Evolutionary conservation across 2,888 invertebrate species (phyloP), one percentile per base, ranked within the genome.

Genomic region (Azorinus chamasolen): DNA sequence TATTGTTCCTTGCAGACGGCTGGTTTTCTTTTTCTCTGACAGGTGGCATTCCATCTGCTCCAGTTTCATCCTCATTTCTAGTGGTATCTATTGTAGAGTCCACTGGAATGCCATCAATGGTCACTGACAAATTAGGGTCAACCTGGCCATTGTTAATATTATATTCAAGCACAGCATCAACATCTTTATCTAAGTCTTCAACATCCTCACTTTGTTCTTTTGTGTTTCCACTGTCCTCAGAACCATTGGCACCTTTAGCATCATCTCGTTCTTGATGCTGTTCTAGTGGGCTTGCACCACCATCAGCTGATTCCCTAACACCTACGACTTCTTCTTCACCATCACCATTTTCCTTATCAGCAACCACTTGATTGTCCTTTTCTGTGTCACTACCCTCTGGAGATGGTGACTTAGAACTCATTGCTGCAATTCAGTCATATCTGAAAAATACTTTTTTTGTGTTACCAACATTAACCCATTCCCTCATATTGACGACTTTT

Each of bases 181-280:
- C 71, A 22, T 79, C 76, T 57, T 79, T 68, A 61, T 70, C 72
- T 39, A 78, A 41, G 64, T 75, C 78, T 51, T 50, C 16, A 51
- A 37, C 39, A 18, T 39, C 65, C 68, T 61, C 50, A 16, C 39
- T 50, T 45, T 66, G 55, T 22, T 70, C 72, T 46, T 72, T 68
- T 27, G 59, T 61, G 22, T 63, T 59, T 20, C 58, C 58, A 62
- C 57, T 61, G 45, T 54, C 45, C 16, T 65, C 61, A 58, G 18
- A 41, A 10, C 32, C 10, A 6, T 32, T 32, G 14, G n/a, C 39
- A 32, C 27, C 43, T 8, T 53, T 59, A 3, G 39, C 58, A 10
- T 16, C 48, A 54, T 64, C 57, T n/a, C 32, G 39, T 8, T 12
- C n/a, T 20, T 25, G 45, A 12, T 24, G 27, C 16, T 45, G 37